Base-by-base conservation (phyloP, 2,113 vertebrate genomes). In the Chunga burmeisteri region DNA sequence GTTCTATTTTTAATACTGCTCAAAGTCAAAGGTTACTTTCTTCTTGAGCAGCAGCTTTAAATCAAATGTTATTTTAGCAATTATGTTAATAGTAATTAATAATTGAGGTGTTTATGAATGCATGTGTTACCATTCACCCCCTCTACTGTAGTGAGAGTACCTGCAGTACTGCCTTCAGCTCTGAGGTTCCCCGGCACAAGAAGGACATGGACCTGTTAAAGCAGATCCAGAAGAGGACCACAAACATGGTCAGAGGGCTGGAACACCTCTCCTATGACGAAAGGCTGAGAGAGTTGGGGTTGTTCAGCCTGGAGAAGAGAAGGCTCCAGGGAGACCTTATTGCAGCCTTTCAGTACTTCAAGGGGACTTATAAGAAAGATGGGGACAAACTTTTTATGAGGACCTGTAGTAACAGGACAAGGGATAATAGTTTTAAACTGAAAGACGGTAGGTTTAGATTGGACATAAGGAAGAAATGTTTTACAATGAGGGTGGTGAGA, bases 51-150 rank as follows among this genome's bases (percentile, higher is more conserved):
- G 93, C 86, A 86, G 88, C 94, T 96, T 65, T 79, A 86, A 96
- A 66, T 52, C 61, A 87, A 94, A 93, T 89, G 63, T 93, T 96
- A 68, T 61, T 94, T 90, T 63, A 95, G 62, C 21, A 38, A 68
- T 91, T 67, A 65, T 5, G 26, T 91, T 95, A 87, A 87, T 65
- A 30, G 66, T 66, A 66, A 91, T 97, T 91, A 92, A 92, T 97
- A 95, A 97, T 96, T 94, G 88, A 52, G 40, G 59, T 82, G 36
- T 70, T 96, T 87, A 68, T 52, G 50, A 88, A 83, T 84, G 74
- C 29, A 26, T 21, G 14, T 25, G 8, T 77, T 91, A 61, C 56
- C 3, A 0, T 72, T 72, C 7, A 70, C 2, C 16, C 23, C 7
- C 13, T 50, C 40, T 55, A 1, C 12, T 20, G 13, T 1, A 0